Evolutionary conservation across 2,888 invertebrate genomes (phyloP), one percentile per base, ranked within the genome.

Genomic region (Helleia helle): DNA sequence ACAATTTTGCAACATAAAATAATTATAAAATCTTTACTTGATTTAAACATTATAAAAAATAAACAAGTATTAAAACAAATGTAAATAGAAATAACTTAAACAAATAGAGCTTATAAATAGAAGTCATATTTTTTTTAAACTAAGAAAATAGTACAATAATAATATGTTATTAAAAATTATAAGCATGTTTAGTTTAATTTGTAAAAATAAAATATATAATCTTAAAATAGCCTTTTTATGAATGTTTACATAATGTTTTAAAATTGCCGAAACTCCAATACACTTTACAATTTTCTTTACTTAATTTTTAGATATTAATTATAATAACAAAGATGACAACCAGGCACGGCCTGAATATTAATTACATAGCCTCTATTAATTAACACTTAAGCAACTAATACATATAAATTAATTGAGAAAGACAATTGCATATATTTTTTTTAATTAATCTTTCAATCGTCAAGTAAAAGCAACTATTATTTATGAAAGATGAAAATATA

Each of bases 21-120:
- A 34, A 22, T 11, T 52, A 42, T 44, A 43, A 51, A 54, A 55
- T 48, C n/a, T 57, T 59, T 62, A 54, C 59, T 57, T 58, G 56
- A 52, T 47, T 51, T 60, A 58, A 59, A 59, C 53, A 52, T 57
- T 62, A 57, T 61, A 61, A 65, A 67, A 65, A 68, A 70, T 67
- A 67, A 69, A 68, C 59, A 67, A 58, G 59, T 61, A 55, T 42
- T 54, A 66, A 76, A 77, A 79, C 75, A 77, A 75, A 65, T 77
- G 74, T 76, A 79, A 79, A 79, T 76, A 79, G 72, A 71, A 76
- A 80, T 76, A 76, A 77, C 65, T 70, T 67, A 70, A 50, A 46
- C 46, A 50, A 56, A 49, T 58, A 70, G 71, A 79, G 74, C 72
- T 75, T 77, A 73, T 60, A 69, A 69, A 71, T 61, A 64, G 61